A percentile compares a stretch with the other conserved stretches of the same genome.
phyloP scores from a whole-genome alignment of 2,113 vertebrate species.

The Cervus canadensis region DNA sequence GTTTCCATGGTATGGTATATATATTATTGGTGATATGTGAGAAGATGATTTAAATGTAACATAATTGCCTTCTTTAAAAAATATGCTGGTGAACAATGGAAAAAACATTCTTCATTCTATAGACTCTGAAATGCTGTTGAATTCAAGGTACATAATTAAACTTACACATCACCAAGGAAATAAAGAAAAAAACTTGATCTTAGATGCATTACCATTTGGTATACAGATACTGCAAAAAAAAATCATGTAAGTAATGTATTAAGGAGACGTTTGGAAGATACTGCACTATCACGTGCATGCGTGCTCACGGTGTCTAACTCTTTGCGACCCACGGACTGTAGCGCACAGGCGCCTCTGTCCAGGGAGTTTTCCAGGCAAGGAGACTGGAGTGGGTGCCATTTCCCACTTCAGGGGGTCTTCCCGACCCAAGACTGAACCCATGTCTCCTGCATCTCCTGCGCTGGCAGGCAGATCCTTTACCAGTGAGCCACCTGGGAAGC shows the following conservation, averaged over 20 bases:
- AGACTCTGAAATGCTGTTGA: neutral
- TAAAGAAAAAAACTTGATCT: neutral
- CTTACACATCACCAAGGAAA: neutral
- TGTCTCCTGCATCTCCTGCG: neutral
- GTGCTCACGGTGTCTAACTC: neutral
- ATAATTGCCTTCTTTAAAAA: neutral
- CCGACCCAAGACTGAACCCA: neutral
- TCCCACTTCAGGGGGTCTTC: neutral
- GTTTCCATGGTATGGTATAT: neutral
- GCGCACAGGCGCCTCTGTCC: neutral
- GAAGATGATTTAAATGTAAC: neutral
- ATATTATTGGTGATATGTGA: neutral
- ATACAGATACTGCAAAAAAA: neutral
- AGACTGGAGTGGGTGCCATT: neutral
- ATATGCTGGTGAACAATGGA: neutral
- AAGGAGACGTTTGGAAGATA: neutral
- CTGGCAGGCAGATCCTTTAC: neutral
- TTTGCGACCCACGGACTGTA: neutral
- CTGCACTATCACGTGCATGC: rapidly evolving
- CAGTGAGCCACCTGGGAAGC: neutral
- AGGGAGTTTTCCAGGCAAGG: neutral
- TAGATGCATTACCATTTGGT: neutral
- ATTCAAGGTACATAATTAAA: slow-evolving; percentile 11
- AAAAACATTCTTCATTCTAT: neutral
- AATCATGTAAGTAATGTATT: neutral